Evolutionary conservation across 2,888 invertebrate species (phyloP).

Genomic region (Diabrotica balteata): DNA sequence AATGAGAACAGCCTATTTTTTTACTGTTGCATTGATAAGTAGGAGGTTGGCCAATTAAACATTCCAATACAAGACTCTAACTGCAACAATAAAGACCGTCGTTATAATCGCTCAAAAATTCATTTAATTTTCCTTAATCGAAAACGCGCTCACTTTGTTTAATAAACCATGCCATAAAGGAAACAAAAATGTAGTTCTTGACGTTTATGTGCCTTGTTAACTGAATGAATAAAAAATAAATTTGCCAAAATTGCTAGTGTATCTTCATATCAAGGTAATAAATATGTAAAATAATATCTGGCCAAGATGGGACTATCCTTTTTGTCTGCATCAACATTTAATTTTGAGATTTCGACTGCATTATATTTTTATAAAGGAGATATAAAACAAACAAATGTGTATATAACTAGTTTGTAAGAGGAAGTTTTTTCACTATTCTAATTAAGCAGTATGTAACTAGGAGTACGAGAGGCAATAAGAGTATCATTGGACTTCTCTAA

Average conservation of each 20-base stretch:
- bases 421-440: no score
- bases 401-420: no score
- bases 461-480: no score
- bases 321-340: constrained; percentile 33
- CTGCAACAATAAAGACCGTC: no score
- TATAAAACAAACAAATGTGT: background rate
- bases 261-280: constrained; percentile 49
- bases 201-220: constrained; percentile 51
- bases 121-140: constrained; percentile 16
- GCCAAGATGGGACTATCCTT: constrained; percentile 35
- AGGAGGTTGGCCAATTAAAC: no score
- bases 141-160: constrained; percentile 8
- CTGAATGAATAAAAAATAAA: constrained; percentile 48
- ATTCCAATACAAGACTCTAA: no score
- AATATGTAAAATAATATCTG: constrained; percentile 53
- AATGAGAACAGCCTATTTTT: no score
- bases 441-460: no score
- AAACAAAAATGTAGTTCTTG: constrained; percentile 44
- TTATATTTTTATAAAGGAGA: constrained; percentile 24
- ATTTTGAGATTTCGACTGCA: constrained; percentile 31
- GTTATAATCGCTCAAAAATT: background rate
- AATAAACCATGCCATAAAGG: constrained; percentile 46
- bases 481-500: no score
- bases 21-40: no score
- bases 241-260: constrained; percentile 49